Conservation (phyloP, 2,797 vertebrate genomes). For the Microctenopoma stevenorrisi region DNA sequence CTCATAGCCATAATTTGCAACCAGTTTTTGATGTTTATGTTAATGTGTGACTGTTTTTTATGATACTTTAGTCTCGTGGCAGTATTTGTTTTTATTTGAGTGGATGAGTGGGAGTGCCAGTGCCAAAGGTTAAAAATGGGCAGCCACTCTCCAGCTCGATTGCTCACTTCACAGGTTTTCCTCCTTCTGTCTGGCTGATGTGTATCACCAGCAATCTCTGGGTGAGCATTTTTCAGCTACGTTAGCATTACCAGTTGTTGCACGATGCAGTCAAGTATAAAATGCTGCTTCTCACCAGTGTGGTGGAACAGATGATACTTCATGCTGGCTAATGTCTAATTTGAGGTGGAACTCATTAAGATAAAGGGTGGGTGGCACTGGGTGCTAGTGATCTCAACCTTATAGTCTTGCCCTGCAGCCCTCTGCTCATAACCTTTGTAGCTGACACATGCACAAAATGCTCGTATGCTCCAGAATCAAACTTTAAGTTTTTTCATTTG, state of each 20-base stretch:
- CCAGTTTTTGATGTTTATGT: constrained; percentile 48
- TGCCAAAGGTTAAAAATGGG: constrained; percentile 22
- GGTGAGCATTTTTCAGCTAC: constrained; percentile 39
- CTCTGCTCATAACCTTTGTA: not conserved
- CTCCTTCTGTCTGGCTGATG: constrained; percentile 21
- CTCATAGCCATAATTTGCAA: constrained; percentile 44
- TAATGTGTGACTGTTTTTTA: constrained; percentile 57
- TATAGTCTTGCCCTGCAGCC: not conserved
- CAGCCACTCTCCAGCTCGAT: constrained; percentile 5
- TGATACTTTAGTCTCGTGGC: constrained; percentile 37
- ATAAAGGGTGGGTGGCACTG: constrained; percentile 10
- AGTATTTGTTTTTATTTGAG: constrained; percentile 51
- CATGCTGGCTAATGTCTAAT: constrained; percentile 35
- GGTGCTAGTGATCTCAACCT: constrained; percentile 12
- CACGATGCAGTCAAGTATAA: constrained; percentile 23
- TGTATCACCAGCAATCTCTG: constrained; percentile 39
- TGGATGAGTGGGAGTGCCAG: constrained; percentile 45
- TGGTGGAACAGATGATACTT: constrained; percentile 16
- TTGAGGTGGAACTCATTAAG: constrained; percentile 59
- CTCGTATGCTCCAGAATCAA: constrained; percentile 1
- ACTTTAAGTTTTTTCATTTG: not conserved
- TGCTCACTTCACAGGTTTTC: constrained; percentile 35
- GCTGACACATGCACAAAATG: not conserved
- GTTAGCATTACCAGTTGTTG: constrained; percentile 25
- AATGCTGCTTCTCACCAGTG: constrained; percentile 29